Percentiles rank a stretch among this genome's conserved stretches.
Evolutionary conservation across 2,797 vertebrate species (phyloP).

Genomic region (Ctenopoma multispine): DNA sequence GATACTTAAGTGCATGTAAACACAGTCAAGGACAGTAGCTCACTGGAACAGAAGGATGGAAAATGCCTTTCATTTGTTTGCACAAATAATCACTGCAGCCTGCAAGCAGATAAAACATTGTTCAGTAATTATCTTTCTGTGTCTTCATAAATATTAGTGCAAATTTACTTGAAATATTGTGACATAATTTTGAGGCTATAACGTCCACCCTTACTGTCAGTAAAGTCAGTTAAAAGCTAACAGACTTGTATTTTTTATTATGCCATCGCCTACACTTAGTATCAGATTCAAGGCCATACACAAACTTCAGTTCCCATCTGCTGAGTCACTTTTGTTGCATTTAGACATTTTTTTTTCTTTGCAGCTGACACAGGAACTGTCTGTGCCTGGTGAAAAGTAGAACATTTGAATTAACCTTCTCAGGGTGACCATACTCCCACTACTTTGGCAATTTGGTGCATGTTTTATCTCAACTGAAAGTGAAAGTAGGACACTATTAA

Average conservation of each 20-base stretch:
- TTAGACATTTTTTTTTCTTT: conserved; percentile 21
- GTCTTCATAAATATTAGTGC: neutral
- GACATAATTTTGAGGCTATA: no score
- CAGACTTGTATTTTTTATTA: neutral
- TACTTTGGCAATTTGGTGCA: conserved; percentile 17
- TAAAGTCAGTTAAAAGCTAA: conserved; percentile 34
- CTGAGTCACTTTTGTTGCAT: conserved; percentile 22
- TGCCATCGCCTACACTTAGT: conserved; percentile 11
- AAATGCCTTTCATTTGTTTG: no score
- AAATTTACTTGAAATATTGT: neutral
- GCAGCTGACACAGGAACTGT: neutral
- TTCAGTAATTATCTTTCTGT: no score
- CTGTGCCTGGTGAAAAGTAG: conserved; percentile 17
- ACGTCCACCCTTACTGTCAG: conserved; percentile 10
- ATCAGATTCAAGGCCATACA: conserved; percentile 14
- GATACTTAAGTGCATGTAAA: no score
- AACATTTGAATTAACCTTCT: conserved; percentile 7
- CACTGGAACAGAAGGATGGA: no score
- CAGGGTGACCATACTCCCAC: conserved; percentile 14
- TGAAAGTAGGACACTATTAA: neutral
- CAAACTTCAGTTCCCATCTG: conserved; percentile 14
- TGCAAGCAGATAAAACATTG: no score
- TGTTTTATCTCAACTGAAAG: conserved; percentile 15
- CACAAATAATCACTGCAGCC: no score
- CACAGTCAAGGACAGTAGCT: no score